Evolutionary conservation across 2,888 invertebrate genomes (phyloP), one percentile per base, ranked within the genome.

Genomic region (Drosophila siamana): DNA sequence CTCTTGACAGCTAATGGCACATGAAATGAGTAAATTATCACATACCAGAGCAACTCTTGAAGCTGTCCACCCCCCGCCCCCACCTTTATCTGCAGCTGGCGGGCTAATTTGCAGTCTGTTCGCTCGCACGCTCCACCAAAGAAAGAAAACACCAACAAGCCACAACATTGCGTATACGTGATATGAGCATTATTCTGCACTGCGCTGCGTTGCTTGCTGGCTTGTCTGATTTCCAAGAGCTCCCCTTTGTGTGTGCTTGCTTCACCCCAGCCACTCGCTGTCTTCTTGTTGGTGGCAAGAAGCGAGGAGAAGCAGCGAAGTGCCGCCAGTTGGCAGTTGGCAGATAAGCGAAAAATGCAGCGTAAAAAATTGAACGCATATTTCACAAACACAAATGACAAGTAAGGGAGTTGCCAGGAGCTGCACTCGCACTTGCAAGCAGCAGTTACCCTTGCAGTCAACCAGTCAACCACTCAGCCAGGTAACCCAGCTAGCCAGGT

Each of bases 11-110:
- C 78, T 80, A 86, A 88, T 88, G 74, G 86, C 84, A 86, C 87
- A 87, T 87, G 87, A 84, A 84, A 83, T 88, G 88, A 84, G 84
- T 88, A 87, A 84, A 83, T 88, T 84, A 84, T 88, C 83, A 80
- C 88, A 77, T 79, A 63, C 65, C 56, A 50, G 43, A 62, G 68
- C 52, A 60, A 46, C 24, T 38, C 54, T 46, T 51, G 57, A 47
- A 22, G 30, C 50, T 36, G 7, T 28, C 6, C 7, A 0, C 8
- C 24, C 28, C 28, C n/a, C n/a, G n/a, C n/a, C n/a, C n/a, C n/a
- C n/a, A n/a, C n/a, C 13, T 38, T 30, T n/a, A 19, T 54, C 41
- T 40, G 52, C 13, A 54, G 28, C 57, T 55, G 47, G 51, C 67
- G 24, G 70, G 86, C 88, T 88, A 84, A 84, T 83, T 87, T 83